Conservation (phyloP, 1,140 invertebrate genomes). For the Drosophila albomicans region DNA sequence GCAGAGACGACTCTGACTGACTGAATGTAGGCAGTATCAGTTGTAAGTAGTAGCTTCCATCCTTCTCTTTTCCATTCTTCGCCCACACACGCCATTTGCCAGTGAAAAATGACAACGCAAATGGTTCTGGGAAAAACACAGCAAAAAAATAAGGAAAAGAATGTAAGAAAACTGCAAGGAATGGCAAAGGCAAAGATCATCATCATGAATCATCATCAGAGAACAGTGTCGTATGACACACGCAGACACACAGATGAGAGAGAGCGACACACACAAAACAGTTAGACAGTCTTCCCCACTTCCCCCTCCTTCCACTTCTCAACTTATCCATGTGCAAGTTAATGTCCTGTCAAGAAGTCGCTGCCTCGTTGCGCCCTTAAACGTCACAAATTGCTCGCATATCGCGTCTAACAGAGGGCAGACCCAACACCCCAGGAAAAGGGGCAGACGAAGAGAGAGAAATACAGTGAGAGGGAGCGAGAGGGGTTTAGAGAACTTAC, state of each 20-base stretch:
- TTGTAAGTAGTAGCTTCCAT: conserved; percentile 1
- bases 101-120: conserved; percentile 75
- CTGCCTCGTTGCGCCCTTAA: conserved; percentile 77
- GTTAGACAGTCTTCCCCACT: conserved; percentile 30
- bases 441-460: no score
- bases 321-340: conserved; percentile 69
- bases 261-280: conserved; percentile 23
- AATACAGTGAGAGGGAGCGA: not conserved
- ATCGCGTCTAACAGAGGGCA: conserved; percentile 12
- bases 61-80: not conserved
- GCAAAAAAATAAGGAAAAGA: not conserved
- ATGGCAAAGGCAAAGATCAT: conserved; percentile 66
- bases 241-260: conserved; percentile 34
- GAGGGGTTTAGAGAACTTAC: conserved; percentile 40
- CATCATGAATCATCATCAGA: conserved; percentile 81
- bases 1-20: not conserved
- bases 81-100: conserved; percentile 26
- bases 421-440: not conserved
- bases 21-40: conserved; percentile 18
- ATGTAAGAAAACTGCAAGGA: conserved; percentile 62
- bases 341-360: conserved; percentile 82
- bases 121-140: conserved; percentile 37
- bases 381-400: conserved; percentile 76
- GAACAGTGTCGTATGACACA: conserved; percentile 41
- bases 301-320: conserved; percentile 22